These are phyloP conservation scores for Empis stercorea DNA, from an alignment of 2,888 invertebrate species.

Conservation along the genomic window DNA sequence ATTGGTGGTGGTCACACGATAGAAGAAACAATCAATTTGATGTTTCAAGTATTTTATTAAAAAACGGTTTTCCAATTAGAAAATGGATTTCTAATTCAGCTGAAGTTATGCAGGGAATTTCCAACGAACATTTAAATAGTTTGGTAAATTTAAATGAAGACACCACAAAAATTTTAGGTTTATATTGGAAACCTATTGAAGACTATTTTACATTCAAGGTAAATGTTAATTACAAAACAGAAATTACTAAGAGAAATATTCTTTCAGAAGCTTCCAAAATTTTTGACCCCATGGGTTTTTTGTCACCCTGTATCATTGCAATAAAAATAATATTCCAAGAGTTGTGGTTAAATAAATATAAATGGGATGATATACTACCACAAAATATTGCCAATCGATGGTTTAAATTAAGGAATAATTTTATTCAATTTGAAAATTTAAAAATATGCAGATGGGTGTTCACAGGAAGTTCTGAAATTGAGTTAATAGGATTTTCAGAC, in stretches of 20 bases:
- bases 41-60: slow-evolving; percentile 5
- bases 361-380: slow-evolving; percentile 3
- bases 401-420: background rate
- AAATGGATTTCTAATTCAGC: slow-evolving; percentile 12
- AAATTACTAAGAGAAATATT: background rate
- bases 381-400: background rate
- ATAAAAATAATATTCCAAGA: slow-evolving; percentile 5
- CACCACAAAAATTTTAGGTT: background rate
- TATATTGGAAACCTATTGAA: background rate
- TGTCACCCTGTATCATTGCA: no score
- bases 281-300: background rate
- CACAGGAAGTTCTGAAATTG: background rate
- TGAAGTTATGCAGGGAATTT: background rate
- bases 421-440: background rate
- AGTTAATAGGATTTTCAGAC: background rate
- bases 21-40: slow-evolving; percentile 9
- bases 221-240: slow-evolving; percentile 8
- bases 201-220: background rate
- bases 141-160: background rate
- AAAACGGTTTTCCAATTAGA: slow-evolving; percentile 8
- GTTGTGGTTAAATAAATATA: slow-evolving; percentile 2
- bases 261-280: background rate
- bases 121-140: background rate
- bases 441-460: background rate
- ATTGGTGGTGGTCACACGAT: slow-evolving; percentile 11